phyloP scores from a whole-genome alignment of 2,888 invertebrate species.

The Lepidocyrtoides sp. region DNA sequence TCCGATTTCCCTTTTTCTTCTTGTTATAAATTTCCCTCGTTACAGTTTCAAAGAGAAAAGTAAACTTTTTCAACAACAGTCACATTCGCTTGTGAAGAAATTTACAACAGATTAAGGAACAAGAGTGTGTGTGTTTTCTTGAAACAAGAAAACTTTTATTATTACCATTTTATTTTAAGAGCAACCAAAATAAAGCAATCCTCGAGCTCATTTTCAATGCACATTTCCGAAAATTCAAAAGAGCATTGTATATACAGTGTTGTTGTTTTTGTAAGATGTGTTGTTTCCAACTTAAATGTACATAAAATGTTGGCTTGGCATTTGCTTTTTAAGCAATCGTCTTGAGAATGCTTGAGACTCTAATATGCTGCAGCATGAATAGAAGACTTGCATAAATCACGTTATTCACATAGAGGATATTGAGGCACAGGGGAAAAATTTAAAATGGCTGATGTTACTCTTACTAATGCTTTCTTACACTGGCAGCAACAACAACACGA shows the following conservation, averaged over 20 bases:
- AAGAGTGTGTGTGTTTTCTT: no score
- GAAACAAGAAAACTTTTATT: background rate
- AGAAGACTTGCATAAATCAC: slow-evolving; percentile 76
- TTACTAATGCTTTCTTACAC: background rate
- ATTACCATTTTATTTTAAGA: slow-evolving; percentile 6
- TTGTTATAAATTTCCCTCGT: background rate
- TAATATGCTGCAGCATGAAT: background rate
- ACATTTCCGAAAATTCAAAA: background rate
- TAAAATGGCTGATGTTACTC: background rate
- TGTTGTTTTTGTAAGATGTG: no score
- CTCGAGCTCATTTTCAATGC: slow-evolving; percentile 55
- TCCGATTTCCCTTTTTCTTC: background rate
- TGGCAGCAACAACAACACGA: no score
- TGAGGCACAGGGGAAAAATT: slow-evolving; percentile 58
- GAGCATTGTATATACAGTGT: no score
- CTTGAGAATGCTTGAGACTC: slow-evolving; percentile 54
- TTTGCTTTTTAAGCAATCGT: slow-evolving; percentile 69
- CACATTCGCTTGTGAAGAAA: background rate
- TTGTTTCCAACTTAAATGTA: background rate
- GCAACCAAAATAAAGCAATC: background rate
- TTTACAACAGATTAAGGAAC: slow-evolving; percentile 11
- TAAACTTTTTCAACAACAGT: slow-evolving; percentile 13
- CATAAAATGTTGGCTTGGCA: background rate
- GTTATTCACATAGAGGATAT: slow-evolving; percentile 53
- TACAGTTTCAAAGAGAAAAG: background rate